Percentiles rank a stretch among this genome's conserved stretches.
These are phyloP conservation scores for Ceratosolen fusciceps DNA, from an alignment of 1,140 invertebrate species.

Conservation along the genomic window DNA sequence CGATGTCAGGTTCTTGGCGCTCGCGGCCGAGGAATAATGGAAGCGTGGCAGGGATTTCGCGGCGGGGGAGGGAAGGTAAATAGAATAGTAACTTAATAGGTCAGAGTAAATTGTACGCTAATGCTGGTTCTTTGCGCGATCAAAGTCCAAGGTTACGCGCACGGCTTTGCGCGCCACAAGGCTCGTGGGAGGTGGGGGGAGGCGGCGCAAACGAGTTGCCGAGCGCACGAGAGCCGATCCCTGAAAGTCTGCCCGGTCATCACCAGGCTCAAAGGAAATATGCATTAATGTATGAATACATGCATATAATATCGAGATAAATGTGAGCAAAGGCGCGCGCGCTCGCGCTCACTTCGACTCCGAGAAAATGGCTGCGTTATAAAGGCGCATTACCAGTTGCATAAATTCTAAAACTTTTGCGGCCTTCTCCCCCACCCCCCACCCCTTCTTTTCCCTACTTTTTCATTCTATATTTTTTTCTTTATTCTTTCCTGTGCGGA, in stretches of 20 bases:
- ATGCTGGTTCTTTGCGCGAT: constrained; percentile 12
- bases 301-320: constrained; percentile 6
- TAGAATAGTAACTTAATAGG: constrained; percentile 39
- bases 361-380: not conserved
- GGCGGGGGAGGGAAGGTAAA: not conserved
- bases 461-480: no score
- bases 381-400: not conserved
- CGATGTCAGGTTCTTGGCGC: not conserved
- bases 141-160: constrained; percentile 33
- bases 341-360: not conserved
- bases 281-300: constrained; percentile 21
- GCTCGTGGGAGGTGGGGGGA: not conserved
- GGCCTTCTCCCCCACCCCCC: not conserved
- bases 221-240: not conserved
- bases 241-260: constrained; percentile 28
- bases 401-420: constrained; percentile 1
- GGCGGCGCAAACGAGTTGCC: not conserved
- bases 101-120: constrained; percentile 40
- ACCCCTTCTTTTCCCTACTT: not conserved
- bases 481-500: not conserved
- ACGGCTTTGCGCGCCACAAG: not conserved
- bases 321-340: not conserved
- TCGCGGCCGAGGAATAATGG: not conserved
- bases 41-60: not conserved
- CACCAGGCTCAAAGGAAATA: constrained; percentile 14